These are phyloP conservation scores for Lasius fuliginosus DNA, from an alignment of 2,888 invertebrate genomes.

Conservation along the genomic window DNA sequence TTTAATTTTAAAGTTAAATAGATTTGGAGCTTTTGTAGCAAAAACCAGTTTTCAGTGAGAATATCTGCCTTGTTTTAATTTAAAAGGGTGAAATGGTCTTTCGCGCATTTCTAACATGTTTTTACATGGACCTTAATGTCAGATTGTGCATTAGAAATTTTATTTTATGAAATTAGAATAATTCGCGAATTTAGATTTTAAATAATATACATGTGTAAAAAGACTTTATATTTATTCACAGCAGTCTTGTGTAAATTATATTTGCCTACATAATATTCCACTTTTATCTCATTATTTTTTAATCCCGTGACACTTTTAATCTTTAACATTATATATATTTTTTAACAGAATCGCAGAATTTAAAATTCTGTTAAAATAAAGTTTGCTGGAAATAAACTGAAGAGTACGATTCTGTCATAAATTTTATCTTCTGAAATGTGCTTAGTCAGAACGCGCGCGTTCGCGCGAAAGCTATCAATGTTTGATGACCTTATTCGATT, in stretches of 20 bases:
- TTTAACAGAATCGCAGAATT: not conserved
- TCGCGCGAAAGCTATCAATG: not conserved
- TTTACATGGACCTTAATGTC: not conserved
- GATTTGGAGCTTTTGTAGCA: not conserved
- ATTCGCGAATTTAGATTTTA: not conserved
- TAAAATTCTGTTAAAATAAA: slow-evolving; percentile 17
- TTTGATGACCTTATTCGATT: not conserved
- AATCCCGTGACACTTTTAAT: not conserved
- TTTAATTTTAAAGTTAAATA: slow-evolving; percentile 36
- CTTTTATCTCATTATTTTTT: slow-evolving; percentile 7
- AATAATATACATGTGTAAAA: not conserved
- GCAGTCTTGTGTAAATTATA: not conserved
- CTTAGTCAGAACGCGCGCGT: not conserved
- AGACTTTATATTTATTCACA: slow-evolving; percentile 5
- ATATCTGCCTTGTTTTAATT: slow-evolving; percentile 38
- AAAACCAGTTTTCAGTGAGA: slow-evolving; percentile 25
- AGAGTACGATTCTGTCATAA: not conserved
- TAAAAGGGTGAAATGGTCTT: not conserved
- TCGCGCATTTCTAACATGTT: not conserved
- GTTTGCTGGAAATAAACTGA: not conserved
- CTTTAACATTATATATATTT: slow-evolving; percentile 8
- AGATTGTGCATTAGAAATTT: slow-evolving; percentile 19
- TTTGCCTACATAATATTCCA: not conserved
- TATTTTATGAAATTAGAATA: not conserved
- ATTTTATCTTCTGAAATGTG: not conserved